Conservation (phyloP, 2,797 vertebrate species). For the Scomberomorus guttatus region DNA sequence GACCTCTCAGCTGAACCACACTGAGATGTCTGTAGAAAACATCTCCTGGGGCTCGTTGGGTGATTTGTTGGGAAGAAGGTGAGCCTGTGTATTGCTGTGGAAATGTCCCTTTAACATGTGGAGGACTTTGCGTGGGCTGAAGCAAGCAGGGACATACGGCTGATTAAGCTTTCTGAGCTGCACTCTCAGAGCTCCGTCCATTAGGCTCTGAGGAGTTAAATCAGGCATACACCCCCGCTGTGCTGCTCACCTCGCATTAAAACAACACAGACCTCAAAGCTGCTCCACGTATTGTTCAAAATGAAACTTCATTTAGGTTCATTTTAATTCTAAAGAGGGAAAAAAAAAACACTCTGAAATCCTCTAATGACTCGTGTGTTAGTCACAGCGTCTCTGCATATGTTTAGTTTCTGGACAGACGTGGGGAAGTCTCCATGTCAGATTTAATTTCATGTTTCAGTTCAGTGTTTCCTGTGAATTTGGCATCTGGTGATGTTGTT, state of each 20-base stretch:
- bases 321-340: not conserved
- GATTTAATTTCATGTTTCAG: not conserved
- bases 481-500: not conserved
- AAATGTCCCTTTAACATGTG: slow-evolving; percentile 11
- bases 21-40: slow-evolving; percentile 11
- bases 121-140: slow-evolving; percentile 34
- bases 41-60: not conserved
- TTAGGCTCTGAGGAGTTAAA: slow-evolving; percentile 60
- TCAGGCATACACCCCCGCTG: slow-evolving; percentile 42
- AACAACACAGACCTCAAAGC: slow-evolving; percentile 39
- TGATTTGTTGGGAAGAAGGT: slow-evolving; percentile 18
- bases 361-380: slow-evolving; percentile 12
- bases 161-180: slow-evolving; percentile 61
- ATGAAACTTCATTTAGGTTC: not conserved
- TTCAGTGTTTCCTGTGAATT: not conserved
- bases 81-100: not conserved
- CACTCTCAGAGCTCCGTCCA: slow-evolving; percentile 47
- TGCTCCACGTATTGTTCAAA: not conserved
- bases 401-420: too few species aligned
- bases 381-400: not conserved
- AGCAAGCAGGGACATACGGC: slow-evolving; percentile 27
- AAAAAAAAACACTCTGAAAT: not conserved
- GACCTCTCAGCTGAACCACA: not conserved
- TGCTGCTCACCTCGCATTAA: slow-evolving; percentile 48
- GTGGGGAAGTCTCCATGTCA: too few species aligned